Evolutionary conservation across 2,888 invertebrate species (phyloP).

Genomic region (Aporophyla nigra): DNA sequence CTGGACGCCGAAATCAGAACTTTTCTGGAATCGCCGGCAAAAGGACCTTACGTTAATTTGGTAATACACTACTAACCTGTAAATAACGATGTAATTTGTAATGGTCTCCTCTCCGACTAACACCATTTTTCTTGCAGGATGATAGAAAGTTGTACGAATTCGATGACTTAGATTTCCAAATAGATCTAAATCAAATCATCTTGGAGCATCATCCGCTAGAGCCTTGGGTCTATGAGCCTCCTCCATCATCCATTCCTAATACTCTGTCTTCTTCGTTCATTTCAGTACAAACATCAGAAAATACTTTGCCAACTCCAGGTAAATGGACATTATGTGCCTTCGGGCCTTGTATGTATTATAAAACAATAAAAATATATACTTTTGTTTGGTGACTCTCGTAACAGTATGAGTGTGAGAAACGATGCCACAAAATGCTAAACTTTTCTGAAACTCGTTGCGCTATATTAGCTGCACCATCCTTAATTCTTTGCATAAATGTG

Average conservation of each 20-base stretch:
- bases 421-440: not conserved
- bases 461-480: not conserved
- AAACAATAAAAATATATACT: not conserved
- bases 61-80: slow-evolving; percentile 56
- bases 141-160: slow-evolving; percentile 65
- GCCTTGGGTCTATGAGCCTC: slow-evolving; percentile 55
- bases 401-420: not conserved
- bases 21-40: slow-evolving; percentile 66
- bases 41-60: slow-evolving; percentile 69
- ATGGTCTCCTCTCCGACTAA: not conserved
- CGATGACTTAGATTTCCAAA: slow-evolving; percentile 68
- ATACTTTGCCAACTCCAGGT: slow-evolving; percentile 87
- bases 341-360: not conserved
- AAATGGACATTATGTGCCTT: not conserved
- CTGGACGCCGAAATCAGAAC: slow-evolving; percentile 77
- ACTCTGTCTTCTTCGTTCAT: slow-evolving; percentile 85
- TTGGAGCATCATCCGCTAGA: slow-evolving; percentile 72
- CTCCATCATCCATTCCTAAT: slow-evolving; percentile 66
- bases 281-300: slow-evolving; percentile 81
- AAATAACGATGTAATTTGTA: not conserved
- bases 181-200: slow-evolving; percentile 75
- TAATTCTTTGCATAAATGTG: too few relatives aligned
- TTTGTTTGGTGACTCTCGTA: not conserved
- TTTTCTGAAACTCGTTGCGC: not conserved
- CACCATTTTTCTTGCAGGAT: slow-evolving; percentile 18